Evolutionary conservation across 1,140 invertebrate genomes (phyloP).

Genomic region (Carcinoscorpius rotundicauda): DNA sequence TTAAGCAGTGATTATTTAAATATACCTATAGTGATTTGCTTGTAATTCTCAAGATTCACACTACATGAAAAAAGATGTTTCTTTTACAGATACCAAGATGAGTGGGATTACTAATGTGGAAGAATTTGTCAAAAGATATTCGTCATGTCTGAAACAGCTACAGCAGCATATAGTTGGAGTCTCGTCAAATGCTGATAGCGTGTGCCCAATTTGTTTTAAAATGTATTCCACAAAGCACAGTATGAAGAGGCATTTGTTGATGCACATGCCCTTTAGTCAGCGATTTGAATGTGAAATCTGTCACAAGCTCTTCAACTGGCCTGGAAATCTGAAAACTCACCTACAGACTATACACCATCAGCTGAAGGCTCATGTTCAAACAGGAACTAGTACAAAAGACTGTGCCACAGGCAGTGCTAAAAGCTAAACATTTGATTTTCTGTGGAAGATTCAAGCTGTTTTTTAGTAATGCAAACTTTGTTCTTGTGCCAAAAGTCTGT

Average conservation of each 20-base stretch:
- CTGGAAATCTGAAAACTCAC: slow-evolving; percentile 23
- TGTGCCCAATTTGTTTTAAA: slow-evolving; percentile 24
- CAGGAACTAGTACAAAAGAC: too few species aligned
- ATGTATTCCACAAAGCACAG: slow-evolving; percentile 23
- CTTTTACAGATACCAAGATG: too few species aligned
- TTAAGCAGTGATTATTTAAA: too few species aligned
- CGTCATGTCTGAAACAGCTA: slow-evolving; percentile 14
- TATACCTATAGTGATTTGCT: too few species aligned
- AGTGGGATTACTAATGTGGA: slow-evolving; percentile 10
- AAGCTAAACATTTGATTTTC: too few species aligned
- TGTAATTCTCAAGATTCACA: too few species aligned
- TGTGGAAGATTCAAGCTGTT: too few species aligned
- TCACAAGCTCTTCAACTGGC: slow-evolving; percentile 26
- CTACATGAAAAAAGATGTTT: too few species aligned
- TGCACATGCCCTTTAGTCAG: slow-evolving; percentile 24
- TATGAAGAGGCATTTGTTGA: slow-evolving; percentile 24
- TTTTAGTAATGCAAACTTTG: too few species aligned
- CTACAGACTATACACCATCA: slow-evolving; percentile 21
- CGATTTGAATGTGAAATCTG: slow-evolving; percentile 26
- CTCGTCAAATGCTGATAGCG: slow-evolving; percentile 16
- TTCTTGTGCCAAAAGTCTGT: too few species aligned
- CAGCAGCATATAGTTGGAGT: slow-evolving; percentile 9
- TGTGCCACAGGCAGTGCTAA: too few species aligned
- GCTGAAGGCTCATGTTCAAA: not conserved
- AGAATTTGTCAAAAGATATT: slow-evolving; percentile 18